These are phyloP conservation scores for Phalacrocorax pelagicus DNA, from an alignment of 2,113 vertebrate species.

Conservation along the genomic window DNA sequence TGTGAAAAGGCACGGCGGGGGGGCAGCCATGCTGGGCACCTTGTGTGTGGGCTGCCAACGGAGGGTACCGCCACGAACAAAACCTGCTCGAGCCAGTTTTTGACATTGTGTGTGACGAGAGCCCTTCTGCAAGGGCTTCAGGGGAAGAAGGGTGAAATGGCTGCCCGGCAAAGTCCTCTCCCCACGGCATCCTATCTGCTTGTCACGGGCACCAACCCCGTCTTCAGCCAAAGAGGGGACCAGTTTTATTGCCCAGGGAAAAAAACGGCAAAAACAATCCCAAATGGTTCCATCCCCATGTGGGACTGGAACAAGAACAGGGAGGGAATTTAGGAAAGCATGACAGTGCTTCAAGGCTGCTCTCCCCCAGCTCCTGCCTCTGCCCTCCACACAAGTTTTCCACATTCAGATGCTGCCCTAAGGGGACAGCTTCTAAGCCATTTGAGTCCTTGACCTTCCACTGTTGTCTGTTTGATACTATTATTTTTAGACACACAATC, in stretches of 20 bases:
- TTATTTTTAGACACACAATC: slow-evolving; percentile 42
- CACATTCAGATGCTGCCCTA: not conserved
- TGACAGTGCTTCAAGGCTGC: not conserved
- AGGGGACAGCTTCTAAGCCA: not conserved
- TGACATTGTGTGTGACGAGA: not conserved
- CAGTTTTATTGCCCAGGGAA: not conserved
- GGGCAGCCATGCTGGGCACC: slow-evolving; percentile 27
- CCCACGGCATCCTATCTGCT: not conserved
- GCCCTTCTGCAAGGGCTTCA: not conserved
- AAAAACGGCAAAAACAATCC: not conserved
- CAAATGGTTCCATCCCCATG: not conserved
- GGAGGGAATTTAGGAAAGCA: not conserved
- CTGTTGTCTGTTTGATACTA: not conserved
- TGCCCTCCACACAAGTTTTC: not conserved
- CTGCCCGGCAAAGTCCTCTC: not conserved
- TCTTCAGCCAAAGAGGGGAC: not conserved
- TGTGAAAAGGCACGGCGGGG: not conserved
- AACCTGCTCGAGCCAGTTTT: not conserved
- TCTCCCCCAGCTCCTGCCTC: not conserved
- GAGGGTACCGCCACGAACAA: not conserved
- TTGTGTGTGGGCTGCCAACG: slow-evolving; percentile 36
- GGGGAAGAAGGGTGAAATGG: not conserved
- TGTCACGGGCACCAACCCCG: not conserved
- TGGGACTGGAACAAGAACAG: not conserved
- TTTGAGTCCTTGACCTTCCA: not conserved